These are phyloP conservation scores for Gulo gulo DNA, from an alignment of 2,113 vertebrate species.

Conservation along the genomic window DNA sequence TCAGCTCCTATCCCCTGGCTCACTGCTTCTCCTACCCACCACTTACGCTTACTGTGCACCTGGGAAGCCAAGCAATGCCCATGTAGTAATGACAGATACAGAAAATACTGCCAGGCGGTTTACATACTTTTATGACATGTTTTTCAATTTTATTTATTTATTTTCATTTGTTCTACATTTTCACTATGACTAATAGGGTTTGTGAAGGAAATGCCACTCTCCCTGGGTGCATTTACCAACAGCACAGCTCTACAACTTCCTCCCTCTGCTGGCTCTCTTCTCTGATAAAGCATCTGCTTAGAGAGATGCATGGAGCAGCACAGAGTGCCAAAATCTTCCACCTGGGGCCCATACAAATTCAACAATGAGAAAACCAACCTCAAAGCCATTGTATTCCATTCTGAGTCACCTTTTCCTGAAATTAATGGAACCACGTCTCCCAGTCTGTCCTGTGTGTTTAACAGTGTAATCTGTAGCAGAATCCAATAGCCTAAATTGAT, in stretches of 20 bases:
- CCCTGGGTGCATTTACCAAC: not conserved
- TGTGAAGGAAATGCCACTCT: not conserved
- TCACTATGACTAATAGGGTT: not conserved
- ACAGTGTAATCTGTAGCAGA: not conserved
- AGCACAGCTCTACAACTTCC: not conserved
- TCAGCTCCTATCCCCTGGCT: too few species aligned
- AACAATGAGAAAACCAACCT: not conserved
- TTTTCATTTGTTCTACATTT: not conserved
- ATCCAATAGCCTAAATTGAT: not conserved
- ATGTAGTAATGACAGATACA: rapidly evolving
- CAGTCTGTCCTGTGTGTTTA: not conserved
- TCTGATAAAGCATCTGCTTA: not conserved
- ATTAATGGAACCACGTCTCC: not conserved
- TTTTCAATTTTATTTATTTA: not conserved
- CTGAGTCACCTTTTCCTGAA: not conserved
- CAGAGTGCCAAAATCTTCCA: not conserved
- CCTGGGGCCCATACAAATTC: not conserved
- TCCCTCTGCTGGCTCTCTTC: not conserved
- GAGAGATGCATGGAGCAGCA: not conserved
- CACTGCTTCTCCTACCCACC: not conserved
- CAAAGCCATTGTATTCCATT: not conserved
- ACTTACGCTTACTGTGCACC: too few species aligned
- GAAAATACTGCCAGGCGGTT: too few species aligned
- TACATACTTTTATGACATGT: not conserved
- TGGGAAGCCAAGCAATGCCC: not conserved